Evolutionary conservation across 2,113 vertebrate species (phyloP).

Genomic region (Myotis lucifugus): DNA sequence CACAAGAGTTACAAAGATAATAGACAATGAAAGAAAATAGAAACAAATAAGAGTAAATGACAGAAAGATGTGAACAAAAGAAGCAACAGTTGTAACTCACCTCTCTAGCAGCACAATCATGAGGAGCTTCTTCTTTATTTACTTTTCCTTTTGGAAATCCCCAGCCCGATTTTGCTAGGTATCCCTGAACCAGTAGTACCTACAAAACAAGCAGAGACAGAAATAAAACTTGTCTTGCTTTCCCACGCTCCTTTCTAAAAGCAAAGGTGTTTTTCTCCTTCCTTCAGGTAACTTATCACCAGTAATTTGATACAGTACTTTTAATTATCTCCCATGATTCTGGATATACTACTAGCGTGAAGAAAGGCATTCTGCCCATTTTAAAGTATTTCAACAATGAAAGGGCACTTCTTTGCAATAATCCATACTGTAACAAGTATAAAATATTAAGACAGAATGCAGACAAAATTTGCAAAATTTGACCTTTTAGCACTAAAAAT

Average conservation of each 20-base stretch:
- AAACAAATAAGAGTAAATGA: not conserved
- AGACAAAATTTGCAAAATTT: conserved; percentile 27
- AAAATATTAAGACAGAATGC: conserved; percentile 39
- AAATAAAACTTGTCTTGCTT: conserved; percentile 25
- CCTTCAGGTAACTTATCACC: not conserved
- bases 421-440: not conserved
- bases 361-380: not conserved
- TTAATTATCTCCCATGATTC: not conserved
- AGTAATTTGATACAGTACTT: not conserved
- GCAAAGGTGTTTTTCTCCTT: not conserved
- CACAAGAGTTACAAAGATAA: not conserved
- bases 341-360: not conserved
- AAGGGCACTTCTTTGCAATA: not conserved
- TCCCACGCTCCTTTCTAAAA: not conserved
- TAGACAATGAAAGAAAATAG: not conserved
- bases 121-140: conserved; percentile 97
- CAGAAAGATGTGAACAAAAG: not conserved
- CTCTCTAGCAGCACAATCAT: conserved; percentile 97
- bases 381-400: not conserved
- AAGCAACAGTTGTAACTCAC: conserved; percentile 81
- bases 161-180: conserved; percentile 98
- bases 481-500: not conserved
- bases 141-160: conserved; percentile 99
- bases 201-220: conserved; percentile 77
- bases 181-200: conserved; percentile 97